Evolutionary conservation across 2,113 vertebrate species (phyloP).

Genomic region (Labrus mixtus): DNA sequence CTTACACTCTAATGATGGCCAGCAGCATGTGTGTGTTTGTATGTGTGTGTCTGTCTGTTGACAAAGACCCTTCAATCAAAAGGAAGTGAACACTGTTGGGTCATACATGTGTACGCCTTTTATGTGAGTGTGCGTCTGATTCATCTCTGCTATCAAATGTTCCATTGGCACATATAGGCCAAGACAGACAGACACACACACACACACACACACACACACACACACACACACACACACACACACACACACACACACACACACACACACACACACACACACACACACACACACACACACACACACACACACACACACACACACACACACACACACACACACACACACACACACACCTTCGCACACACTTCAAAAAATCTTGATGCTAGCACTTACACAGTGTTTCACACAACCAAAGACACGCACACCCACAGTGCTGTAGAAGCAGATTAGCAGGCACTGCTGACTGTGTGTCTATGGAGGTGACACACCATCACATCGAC

Average conservation of each 20-base stretch:
- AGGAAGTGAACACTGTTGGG: constrained; percentile 46
- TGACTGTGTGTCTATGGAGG: constrained; percentile 57
- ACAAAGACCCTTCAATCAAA: constrained; percentile 63
- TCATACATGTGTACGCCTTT: constrained; percentile 22
- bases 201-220: constrained; percentile 31
- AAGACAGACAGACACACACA: constrained; percentile 47
- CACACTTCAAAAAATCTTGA: constrained; percentile 30
- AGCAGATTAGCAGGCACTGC: constrained; percentile 60
- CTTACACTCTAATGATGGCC: constrained; percentile 71
- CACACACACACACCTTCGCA: constrained; percentile 17
- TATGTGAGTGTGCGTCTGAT: constrained; percentile 39
- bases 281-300: constrained; percentile 43
- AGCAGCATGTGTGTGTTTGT: constrained; percentile 46
- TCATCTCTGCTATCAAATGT: constrained; percentile 42
- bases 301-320: constrained; percentile 32
- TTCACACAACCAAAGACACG: constrained; percentile 17
- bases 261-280: constrained; percentile 17
- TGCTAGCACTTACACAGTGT: constrained; percentile 24
- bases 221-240: constrained; percentile 31
- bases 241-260: constrained; percentile 40
- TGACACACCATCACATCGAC: constrained; percentile 68
- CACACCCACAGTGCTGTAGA: constrained; percentile 58
- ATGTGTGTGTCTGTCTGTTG: constrained; percentile 6
- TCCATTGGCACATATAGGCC: constrained; percentile 46
- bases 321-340: constrained; percentile 40